phyloP scores from a whole-genome alignment of 2,113 vertebrate genomes.

The Podiceps cristatus region DNA sequence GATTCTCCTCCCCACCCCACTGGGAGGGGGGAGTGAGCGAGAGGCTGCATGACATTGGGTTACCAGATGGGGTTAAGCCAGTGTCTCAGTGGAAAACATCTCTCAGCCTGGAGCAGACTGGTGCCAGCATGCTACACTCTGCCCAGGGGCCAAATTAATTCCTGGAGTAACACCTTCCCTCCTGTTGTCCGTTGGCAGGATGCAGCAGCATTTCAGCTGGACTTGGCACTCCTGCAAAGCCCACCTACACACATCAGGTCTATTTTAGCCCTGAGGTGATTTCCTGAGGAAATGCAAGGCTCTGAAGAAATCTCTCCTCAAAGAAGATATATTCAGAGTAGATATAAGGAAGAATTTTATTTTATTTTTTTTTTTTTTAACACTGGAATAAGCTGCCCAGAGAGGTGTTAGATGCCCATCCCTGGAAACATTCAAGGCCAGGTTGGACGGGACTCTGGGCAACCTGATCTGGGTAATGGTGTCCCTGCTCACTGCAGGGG shows the following conservation, averaged over 20 bases:
- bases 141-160: not conserved
- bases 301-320: not conserved
- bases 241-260: not conserved
- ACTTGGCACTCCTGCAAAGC: not conserved
- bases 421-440: not conserved
- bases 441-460: fast-evolving
- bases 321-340: not conserved
- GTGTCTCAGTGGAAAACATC: not conserved
- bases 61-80: no score
- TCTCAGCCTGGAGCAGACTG: not conserved
- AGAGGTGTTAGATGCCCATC: not conserved
- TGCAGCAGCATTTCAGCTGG: not conserved
- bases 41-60: no score
- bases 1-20: no score
- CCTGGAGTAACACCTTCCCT: not conserved
- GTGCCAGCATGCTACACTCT: not conserved
- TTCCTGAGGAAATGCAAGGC: not conserved
- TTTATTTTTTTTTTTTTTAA: not conserved
- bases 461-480: not conserved
- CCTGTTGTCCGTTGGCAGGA: not conserved
- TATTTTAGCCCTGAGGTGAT: not conserved
- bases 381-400: not conserved
- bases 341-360: not conserved
- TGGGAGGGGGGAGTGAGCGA: no score
- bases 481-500: not conserved